Percentiles rank a stretch among this genome's conserved stretches.
These are phyloP conservation scores for Mus spretus DNA, from an alignment of 2,797 vertebrate genomes.

Conservation along the genomic window DNA sequence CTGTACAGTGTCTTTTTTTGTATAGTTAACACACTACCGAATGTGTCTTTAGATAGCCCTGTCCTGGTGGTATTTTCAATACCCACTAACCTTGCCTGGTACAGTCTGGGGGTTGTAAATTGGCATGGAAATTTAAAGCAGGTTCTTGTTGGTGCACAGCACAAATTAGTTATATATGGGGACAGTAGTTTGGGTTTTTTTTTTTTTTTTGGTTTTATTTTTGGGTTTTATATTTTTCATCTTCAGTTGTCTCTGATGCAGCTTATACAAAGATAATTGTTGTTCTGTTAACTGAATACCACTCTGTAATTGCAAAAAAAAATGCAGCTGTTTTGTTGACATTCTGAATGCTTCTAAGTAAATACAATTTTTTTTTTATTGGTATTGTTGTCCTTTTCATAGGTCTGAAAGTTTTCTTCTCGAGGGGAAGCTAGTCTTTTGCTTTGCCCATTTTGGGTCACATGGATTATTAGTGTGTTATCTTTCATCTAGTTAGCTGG, in stretches of 20 bases:
- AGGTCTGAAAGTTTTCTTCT: too few species aligned
- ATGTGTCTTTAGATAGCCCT: constrained; percentile 94
- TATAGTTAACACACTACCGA: constrained; percentile 98
- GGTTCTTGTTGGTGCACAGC: constrained; percentile 96
- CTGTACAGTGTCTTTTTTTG: constrained; percentile 95
- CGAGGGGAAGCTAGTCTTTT: too few species aligned
- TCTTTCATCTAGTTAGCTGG: too few species aligned
- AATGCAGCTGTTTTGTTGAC: neutral
- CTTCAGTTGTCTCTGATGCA: too few species aligned
- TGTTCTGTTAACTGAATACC: too few species aligned
- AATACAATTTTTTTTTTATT: neutral
- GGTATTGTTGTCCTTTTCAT: too few species aligned
- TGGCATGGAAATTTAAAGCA: constrained; percentile 93
- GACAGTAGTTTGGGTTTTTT: too few species aligned
- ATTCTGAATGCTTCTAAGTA: constrained; percentile 44
- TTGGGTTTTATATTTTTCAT: too few species aligned
- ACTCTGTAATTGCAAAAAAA: neutral
- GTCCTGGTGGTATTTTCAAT: constrained; percentile 94
- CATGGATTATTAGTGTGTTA: too few species aligned
- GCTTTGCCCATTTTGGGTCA: too few species aligned
- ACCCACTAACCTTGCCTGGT: constrained; percentile 95
- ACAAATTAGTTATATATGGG: constrained; percentile 92
- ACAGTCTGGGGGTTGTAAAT: constrained; percentile 94
- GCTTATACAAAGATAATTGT: too few species aligned
- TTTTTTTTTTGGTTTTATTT: too few species aligned